phyloP scores from a whole-genome alignment of 2,888 invertebrate species.

The Torymus tubicola region DNA sequence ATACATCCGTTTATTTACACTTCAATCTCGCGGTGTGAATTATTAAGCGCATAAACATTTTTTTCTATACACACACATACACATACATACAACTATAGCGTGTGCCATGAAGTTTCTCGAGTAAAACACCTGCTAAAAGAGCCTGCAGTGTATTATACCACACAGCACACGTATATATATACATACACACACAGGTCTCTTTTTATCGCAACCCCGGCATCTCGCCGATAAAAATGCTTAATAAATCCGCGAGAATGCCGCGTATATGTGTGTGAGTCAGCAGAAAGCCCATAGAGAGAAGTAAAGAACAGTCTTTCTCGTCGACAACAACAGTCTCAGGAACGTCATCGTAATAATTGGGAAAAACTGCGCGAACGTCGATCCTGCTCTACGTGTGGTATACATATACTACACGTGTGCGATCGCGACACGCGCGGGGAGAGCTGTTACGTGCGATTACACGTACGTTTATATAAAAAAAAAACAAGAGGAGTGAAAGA shows the following conservation, averaged over 20 bases:
- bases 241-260: constrained; percentile 21
- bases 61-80: too few species aligned
- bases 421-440: neutral
- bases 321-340: too few species aligned
- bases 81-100: too few species aligned
- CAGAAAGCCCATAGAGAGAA: neutral
- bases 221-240: constrained; percentile 25
- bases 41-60: too few species aligned
- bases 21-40: too few species aligned
- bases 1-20: too few species aligned
- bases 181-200: neutral
- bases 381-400: constrained; percentile 5
- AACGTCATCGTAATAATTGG: constrained; percentile 47
- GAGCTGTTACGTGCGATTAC: constrained; percentile 43
- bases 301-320: too few species aligned
- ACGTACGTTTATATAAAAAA: neutral
- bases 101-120: too few species aligned
- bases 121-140: neutral
- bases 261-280: neutral
- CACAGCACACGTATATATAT: neutral
- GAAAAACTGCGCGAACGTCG: constrained; percentile 16
- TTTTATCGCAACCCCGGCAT: neutral
- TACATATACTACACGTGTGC: constrained; percentile 23
- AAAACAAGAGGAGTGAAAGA: too few species aligned
- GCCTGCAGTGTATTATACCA: neutral